These are phyloP conservation scores for Hyperopisus bebe DNA, from an alignment of 2,113 vertebrate genomes.

Conservation along the genomic window DNA sequence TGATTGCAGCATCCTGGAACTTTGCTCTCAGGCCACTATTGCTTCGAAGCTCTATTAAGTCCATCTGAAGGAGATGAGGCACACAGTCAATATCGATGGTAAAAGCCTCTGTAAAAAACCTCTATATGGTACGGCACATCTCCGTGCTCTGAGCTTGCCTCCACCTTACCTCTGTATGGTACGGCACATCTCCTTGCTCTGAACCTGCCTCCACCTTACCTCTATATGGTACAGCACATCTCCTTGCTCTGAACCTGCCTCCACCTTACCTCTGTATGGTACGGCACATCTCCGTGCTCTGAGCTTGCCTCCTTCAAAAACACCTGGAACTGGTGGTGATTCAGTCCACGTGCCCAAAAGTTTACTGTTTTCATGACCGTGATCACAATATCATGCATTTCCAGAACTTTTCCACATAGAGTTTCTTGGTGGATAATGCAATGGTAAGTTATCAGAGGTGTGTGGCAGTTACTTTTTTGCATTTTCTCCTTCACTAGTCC, in stretches of 20 bases:
- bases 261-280: slow-evolving; percentile 20
- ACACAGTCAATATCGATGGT: slow-evolving; percentile 18
- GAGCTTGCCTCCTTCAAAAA: neutral
- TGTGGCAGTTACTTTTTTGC: slow-evolving; percentile 24
- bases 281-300: neutral
- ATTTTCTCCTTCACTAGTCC: slow-evolving; percentile 40
- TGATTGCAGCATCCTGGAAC: slow-evolving; percentile 34
- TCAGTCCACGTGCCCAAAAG: too few species aligned
- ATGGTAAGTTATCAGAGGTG: slow-evolving; percentile 33
- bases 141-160: too few species aligned
- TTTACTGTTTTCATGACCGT: too few species aligned
- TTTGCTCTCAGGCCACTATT: slow-evolving; percentile 33
- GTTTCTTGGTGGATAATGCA: slow-evolving; percentile 50
- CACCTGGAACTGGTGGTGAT: too few species aligned
- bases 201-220: neutral
- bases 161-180: too few species aligned
- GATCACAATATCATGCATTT: slow-evolving; percentile 43
- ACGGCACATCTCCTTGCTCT: too few species aligned
- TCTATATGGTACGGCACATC: too few species aligned
- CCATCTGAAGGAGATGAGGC: slow-evolving; percentile 29
- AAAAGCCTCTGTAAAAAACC: too few species aligned
- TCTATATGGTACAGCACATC: slow-evolving; percentile 17
- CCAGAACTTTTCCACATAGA: slow-evolving; percentile 35
- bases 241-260: too few species aligned
- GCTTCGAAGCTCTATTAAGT: slow-evolving; percentile 32